Conservation (phyloP, 2,113 vertebrate species). For the Phalacrocorax aristotelis region DNA sequence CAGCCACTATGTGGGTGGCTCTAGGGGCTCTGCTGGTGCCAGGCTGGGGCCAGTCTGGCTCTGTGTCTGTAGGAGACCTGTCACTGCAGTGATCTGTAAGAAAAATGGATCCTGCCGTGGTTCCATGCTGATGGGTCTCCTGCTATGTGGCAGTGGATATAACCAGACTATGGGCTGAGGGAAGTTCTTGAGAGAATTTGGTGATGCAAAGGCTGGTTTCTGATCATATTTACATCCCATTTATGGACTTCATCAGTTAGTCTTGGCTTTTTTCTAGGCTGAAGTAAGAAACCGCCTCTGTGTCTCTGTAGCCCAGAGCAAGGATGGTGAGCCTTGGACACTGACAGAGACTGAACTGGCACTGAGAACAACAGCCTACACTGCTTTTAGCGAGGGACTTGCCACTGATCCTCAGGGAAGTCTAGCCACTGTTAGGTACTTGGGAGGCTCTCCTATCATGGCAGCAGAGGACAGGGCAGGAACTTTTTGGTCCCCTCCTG, state of each 20-base stretch:
- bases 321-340: neutral
- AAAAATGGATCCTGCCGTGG: neutral
- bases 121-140: neutral
- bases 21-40: neutral
- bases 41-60: neutral
- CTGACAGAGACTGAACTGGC: neutral
- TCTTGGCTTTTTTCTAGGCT: neutral
- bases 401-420: neutral
- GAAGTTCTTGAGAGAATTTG: neutral
- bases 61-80: neutral
- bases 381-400: neutral
- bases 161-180: neutral
- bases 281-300: neutral
- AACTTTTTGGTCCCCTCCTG: neutral
- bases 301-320: neutral
- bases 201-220: neutral
- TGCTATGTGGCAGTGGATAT: neutral
- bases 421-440: neutral
- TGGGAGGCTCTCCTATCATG: neutral
- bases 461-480: neutral
- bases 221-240: neutral
- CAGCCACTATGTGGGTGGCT: fast-evolving
- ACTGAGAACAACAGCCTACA: neutral
- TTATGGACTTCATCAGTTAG: neutral
- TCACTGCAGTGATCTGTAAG: neutral